Conservation (phyloP, 2,113 vertebrate genomes). For the Lynx canadensis region DNA sequence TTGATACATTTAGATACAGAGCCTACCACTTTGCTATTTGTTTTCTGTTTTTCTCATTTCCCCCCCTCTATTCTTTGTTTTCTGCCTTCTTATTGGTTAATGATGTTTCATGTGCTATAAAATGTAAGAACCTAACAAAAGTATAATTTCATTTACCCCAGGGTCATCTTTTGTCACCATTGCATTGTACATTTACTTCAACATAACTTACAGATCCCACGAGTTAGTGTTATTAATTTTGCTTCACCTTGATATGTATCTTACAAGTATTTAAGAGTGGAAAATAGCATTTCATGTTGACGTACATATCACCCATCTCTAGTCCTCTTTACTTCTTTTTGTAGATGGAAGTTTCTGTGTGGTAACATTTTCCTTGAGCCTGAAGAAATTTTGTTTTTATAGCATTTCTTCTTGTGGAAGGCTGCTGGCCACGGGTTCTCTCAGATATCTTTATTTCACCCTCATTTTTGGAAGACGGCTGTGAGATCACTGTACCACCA, state of each 20-base stretch:
- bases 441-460: background rate
- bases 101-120: background rate
- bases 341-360: background rate
- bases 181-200: background rate
- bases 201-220: background rate
- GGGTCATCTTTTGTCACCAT: background rate
- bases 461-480: background rate
- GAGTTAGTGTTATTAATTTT: background rate
- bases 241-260: background rate
- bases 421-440: background rate
- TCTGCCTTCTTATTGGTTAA: background rate
- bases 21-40: background rate
- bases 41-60: background rate
- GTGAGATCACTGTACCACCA: background rate
- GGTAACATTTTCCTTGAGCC: background rate
- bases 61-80: background rate
- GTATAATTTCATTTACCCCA: background rate
- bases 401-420: background rate
- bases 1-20: background rate
- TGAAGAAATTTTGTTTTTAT: background rate
- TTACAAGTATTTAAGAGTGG: background rate
- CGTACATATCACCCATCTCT: background rate
- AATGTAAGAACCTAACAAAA: background rate
- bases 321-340: background rate
- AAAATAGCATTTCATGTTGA: background rate